Conservation (phyloP, 2,888 invertebrate genomes). For the Sesia apiformis region DNA sequence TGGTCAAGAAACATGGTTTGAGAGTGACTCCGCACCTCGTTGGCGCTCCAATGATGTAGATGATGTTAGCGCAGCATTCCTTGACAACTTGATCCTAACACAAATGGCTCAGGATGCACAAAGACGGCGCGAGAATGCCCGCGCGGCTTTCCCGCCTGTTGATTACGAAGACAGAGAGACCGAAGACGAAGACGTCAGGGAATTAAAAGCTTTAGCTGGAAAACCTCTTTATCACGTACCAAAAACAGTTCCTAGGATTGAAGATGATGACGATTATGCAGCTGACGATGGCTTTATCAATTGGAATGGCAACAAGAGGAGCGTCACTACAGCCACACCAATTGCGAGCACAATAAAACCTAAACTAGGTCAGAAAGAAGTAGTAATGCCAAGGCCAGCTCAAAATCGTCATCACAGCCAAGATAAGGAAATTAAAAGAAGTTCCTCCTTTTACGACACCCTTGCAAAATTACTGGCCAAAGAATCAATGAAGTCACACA, state of each 20-base stretch:
- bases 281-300: constrained; percentile 69
- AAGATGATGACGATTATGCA: constrained; percentile 59
- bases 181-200: constrained; percentile 79
- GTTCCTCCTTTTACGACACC: constrained; percentile 61
- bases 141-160: constrained; percentile 53
- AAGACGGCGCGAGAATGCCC: constrained; percentile 60
- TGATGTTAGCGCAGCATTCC: constrained; percentile 77
- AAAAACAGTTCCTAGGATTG: constrained; percentile 52
- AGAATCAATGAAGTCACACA: constrained; percentile 62
- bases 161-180: constrained; percentile 55
- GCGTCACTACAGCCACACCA: constrained; percentile 47
- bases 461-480: constrained; percentile 63
- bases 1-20: constrained; percentile 80
- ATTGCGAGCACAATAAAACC: constrained; percentile 26
- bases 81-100: constrained; percentile 79
- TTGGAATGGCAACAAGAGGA: constrained; percentile 69
- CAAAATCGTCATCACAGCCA: constrained; percentile 51
- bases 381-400: constrained; percentile 76
- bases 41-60: constrained; percentile 60
- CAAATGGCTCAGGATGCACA: constrained; percentile 78
- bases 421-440: constrained; percentile 33
- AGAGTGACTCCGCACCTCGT: constrained; percentile 63
- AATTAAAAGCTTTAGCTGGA: constrained; percentile 76
- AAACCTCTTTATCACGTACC: constrained; percentile 68
- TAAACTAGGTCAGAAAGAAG: constrained; percentile 76